phyloP scores from a whole-genome alignment of 2,888 invertebrate genomes.

The Drosophila siamana region DNA sequence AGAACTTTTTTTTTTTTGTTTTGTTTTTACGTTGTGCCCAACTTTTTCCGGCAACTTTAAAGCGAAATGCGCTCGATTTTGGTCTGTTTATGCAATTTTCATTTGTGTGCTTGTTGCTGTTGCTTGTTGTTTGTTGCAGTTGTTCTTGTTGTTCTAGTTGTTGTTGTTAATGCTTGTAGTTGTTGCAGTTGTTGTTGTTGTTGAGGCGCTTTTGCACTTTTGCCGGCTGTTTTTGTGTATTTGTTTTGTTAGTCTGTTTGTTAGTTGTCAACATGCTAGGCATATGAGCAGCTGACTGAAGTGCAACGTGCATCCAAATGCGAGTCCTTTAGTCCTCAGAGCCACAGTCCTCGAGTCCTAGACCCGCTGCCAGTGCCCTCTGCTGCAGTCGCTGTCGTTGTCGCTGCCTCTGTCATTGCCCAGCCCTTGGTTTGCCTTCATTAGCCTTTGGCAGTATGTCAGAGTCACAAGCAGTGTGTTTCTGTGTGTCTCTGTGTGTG shows the following conservation, averaged over 20 bases:
- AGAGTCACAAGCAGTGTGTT: constrained; percentile 52
- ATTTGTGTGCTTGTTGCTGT: constrained; percentile 19
- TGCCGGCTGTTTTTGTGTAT: constrained; percentile 62
- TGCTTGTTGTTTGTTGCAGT: background rate
- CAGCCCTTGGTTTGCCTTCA: constrained; percentile 63
- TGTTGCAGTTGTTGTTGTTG: constrained; percentile 33
- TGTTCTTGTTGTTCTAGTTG: too few species aligned
- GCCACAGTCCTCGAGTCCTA: constrained; percentile 31
- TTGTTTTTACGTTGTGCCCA: background rate
- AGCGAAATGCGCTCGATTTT: constrained; percentile 19
- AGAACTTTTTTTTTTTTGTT: too few species aligned
- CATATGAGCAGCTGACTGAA: constrained; percentile 61
- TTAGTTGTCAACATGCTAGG: constrained; percentile 70
- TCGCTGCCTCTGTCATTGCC: constrained; percentile 17
- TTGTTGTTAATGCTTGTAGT: constrained; percentile 26
- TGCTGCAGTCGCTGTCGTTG: constrained; percentile 13
- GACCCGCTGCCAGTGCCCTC: constrained; percentile 45
- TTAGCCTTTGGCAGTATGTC: constrained; percentile 77
- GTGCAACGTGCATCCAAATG: constrained; percentile 41
- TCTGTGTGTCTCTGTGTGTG: constrained; percentile 2
- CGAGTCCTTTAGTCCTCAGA: constrained; percentile 21
- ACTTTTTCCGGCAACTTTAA: constrained; percentile 10
- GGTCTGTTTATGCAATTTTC: constrained; percentile 51
- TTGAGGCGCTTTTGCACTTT: constrained; percentile 62
- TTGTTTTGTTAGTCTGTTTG: constrained; percentile 70